Evolutionary conservation across 2,113 vertebrate species (phyloP).

Genomic region (Uria aalge): DNA sequence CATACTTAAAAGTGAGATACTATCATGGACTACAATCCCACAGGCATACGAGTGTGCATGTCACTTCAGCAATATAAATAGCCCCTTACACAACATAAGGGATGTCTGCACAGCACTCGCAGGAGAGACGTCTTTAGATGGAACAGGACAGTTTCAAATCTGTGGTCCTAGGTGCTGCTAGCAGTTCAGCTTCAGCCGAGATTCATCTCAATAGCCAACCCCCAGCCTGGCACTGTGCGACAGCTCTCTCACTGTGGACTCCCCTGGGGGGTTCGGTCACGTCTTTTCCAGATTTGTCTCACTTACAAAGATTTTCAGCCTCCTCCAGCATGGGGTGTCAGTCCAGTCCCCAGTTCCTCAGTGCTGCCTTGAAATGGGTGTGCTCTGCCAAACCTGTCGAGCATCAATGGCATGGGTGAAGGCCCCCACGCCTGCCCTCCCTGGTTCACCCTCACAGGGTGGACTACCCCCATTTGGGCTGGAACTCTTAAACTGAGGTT

Average conservation of each 20-base stretch:
- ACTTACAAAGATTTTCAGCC: too few relatives aligned
- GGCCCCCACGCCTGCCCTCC: accelerated
- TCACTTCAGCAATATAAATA: background rate
- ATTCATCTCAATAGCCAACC: background rate
- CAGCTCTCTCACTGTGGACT: background rate
- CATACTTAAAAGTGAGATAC: background rate
- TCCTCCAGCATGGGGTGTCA: accelerated
- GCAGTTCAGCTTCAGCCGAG: background rate
- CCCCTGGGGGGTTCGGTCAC: accelerated
- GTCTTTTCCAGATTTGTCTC: background rate
- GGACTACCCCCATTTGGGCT: background rate
- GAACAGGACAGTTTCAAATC: background rate
- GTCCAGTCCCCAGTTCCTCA: background rate
- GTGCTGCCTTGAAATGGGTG: background rate
- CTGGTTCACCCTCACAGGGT: background rate
- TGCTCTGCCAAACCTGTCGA: background rate
- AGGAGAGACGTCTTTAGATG: background rate
- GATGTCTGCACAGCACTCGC: accelerated
- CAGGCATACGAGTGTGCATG: background rate
- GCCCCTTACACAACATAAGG: background rate
- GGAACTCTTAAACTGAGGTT: background rate
- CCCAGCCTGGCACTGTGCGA: background rate
- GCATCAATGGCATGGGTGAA: accelerated
- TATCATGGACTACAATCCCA: background rate
- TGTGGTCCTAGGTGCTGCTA: background rate